Evolutionary conservation across 2,888 invertebrate species (phyloP).

Genomic region (Drosophila percnosoma): DNA sequence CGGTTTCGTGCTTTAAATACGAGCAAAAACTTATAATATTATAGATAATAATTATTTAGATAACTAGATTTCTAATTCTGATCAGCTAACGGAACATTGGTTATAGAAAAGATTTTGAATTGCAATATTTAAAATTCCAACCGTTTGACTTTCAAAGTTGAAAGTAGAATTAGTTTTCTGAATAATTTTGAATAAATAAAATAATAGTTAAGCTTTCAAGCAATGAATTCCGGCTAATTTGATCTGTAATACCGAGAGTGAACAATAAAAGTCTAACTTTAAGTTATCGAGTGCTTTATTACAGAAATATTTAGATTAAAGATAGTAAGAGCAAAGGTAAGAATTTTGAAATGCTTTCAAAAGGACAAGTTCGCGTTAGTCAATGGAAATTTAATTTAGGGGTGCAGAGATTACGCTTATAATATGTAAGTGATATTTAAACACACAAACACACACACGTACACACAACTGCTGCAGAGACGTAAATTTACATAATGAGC

Average conservation of each 20-base stretch:
- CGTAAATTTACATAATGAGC: constrained; percentile 55
- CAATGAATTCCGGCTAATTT: too few species aligned
- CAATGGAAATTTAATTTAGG: not conserved
- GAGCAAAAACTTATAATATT: not conserved
- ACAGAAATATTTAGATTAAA: not conserved
- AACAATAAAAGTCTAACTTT: not conserved
- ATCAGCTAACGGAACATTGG: not conserved
- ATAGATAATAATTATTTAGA: not conserved
- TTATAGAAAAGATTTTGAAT: not conserved
- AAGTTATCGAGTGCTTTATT: not conserved
- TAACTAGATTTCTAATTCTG: not conserved
- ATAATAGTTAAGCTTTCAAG: too few species aligned
- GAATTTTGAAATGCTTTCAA: not conserved
- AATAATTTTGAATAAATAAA: too few species aligned
- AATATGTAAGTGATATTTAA: constrained; percentile 3
- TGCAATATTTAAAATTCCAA: not conserved
- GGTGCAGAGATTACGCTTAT: not conserved
- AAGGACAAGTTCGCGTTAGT: not conserved
- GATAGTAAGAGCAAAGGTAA: not conserved
- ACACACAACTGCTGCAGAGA: constrained; percentile 7
- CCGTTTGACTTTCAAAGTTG: too few species aligned
- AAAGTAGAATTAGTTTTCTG: too few species aligned
- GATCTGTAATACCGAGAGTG: not conserved
- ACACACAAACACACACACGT: not conserved
- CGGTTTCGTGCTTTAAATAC: not conserved